Percentiles rank a stretch among this genome's conserved stretches.
phyloP scores from a whole-genome alignment of 2,797 vertebrate species.

The Euphonia xanthogaster region DNA sequence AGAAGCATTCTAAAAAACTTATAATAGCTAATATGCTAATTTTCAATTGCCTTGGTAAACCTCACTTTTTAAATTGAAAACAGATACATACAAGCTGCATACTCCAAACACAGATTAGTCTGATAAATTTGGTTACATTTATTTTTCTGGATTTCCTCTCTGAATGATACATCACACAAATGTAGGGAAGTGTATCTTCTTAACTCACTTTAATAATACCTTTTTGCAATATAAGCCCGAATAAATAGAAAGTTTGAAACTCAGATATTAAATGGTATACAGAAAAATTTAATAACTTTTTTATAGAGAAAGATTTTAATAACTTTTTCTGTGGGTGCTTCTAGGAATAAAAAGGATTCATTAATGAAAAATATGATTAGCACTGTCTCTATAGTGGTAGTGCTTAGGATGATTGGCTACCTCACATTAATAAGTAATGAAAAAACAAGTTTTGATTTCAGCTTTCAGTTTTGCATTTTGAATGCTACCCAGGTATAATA shows the following conservation, averaged over 20 bases:
- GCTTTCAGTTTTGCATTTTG: constrained; percentile 75
- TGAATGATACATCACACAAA: not conserved
- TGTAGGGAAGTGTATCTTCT: not conserved
- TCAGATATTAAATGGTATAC: not conserved
- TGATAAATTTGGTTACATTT: not conserved
- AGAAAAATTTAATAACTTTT: not conserved
- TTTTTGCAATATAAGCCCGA: not conserved
- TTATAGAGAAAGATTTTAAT: not conserved
- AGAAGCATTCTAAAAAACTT: not conserved
- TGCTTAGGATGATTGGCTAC: constrained; percentile 71
- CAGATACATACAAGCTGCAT: not conserved
- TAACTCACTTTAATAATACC: not conserved
- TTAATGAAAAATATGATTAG: constrained; percentile 62
- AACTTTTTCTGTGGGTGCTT: not conserved
- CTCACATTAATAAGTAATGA: constrained; percentile 64
- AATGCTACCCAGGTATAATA: constrained; percentile 77
- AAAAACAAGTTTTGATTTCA: constrained; percentile 38
- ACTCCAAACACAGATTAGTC: not conserved
- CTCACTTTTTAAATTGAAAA: not conserved
- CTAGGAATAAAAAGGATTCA: constrained; percentile 60
- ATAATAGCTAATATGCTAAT: not conserved
- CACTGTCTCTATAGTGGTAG: constrained; percentile 63
- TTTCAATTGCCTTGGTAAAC: not conserved
- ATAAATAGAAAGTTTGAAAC: not conserved
- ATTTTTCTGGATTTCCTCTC: not conserved